Percentiles rank a stretch among this genome's conserved stretches.
Evolutionary conservation across 2,113 vertebrate genomes (phyloP).

Genomic region (Pelodiscus sinensis): DNA sequence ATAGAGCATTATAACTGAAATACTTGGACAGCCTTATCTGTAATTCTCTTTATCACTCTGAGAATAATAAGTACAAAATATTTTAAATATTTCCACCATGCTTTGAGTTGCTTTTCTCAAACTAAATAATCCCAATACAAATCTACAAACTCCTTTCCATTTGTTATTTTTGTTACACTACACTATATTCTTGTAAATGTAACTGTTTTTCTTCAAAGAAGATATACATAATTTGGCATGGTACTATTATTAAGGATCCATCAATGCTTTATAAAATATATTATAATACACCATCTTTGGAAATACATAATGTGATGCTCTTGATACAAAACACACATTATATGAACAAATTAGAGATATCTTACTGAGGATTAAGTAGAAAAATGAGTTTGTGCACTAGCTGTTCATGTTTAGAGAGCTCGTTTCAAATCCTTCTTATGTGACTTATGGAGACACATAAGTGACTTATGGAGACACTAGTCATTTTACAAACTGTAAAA

Average conservation of each 20-base stretch:
- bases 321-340: neutral
- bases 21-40: neutral
- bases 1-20: neutral
- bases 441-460: neutral
- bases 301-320: neutral
- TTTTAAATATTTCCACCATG: neutral
- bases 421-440: neutral
- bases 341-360: neutral
- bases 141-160: constrained; percentile 10
- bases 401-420: neutral
- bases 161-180: neutral
- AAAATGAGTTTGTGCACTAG: neutral
- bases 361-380: accelerated
- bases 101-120: constrained; percentile 7
- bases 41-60: neutral
- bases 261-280: neutral
- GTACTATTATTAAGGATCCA: neutral
- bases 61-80: constrained; percentile 4
- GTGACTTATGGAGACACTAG: neutral
- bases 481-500: neutral
- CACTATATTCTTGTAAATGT: neutral
- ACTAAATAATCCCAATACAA: constrained; percentile 27
- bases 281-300: neutral
- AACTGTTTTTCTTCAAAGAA: neutral
- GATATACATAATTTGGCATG: neutral